phyloP scores from a whole-genome alignment of 2,113 vertebrate genomes.

The Okapia johnstoni region DNA sequence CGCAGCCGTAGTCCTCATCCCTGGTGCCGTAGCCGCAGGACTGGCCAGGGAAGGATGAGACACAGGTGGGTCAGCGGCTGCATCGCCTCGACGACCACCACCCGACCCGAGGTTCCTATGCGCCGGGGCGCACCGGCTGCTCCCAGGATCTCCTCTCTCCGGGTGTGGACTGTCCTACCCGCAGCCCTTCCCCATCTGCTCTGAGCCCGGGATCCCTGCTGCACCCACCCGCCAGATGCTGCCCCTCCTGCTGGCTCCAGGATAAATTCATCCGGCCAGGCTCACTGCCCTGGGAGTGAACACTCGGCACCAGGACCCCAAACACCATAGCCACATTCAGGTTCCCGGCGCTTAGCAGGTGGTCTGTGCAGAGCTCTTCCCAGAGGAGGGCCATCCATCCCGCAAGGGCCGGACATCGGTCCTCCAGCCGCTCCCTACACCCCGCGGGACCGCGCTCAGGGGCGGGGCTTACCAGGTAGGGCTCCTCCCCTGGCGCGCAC shows the following conservation, averaged over 20 bases:
- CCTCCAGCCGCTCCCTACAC: rapidly evolving
- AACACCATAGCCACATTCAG: not conserved
- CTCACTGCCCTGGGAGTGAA: not conserved
- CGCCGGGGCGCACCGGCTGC: not conserved
- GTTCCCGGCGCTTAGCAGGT: not conserved
- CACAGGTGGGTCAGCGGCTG: not conserved
- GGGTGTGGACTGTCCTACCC: not conserved
- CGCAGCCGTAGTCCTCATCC: conserved; percentile 92
- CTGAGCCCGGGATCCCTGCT: not conserved
- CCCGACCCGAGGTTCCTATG: rapidly evolving
- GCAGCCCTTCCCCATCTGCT: not conserved
- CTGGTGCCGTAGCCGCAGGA: conserved; percentile 93
- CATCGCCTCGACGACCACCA: rapidly evolving
- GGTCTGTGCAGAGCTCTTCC: not conserved
- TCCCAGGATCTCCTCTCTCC: not conserved
- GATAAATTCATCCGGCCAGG: not conserved
- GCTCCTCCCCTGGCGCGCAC: conserved; percentile 94
- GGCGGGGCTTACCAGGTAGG: conserved; percentile 89
- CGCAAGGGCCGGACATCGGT: rapidly evolving
- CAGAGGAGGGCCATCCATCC: not conserved
- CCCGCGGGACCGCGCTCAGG: not conserved
- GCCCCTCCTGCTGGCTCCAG: not conserved
- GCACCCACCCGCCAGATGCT: rapidly evolving
- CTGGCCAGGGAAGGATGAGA: conserved; percentile 69
- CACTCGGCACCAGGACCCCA: not conserved